Evolutionary conservation across 2,113 vertebrate genomes (phyloP).

Genomic region (Rhabdomys dilectus): DNA sequence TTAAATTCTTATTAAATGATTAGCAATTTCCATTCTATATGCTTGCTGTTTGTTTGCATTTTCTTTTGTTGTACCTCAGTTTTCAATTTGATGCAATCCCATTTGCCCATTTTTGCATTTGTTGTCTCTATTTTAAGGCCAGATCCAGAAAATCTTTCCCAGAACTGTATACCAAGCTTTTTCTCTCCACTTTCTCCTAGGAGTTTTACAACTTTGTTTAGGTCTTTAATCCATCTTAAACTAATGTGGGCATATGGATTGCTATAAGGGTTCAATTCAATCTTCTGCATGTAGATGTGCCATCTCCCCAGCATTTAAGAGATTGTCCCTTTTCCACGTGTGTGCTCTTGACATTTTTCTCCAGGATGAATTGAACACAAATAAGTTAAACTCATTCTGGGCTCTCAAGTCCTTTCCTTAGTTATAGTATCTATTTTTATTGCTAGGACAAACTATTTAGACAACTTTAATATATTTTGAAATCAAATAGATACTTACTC

Average conservation of each 20-base stretch:
- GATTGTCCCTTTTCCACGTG: neutral
- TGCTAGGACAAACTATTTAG: neutral
- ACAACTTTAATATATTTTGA: neutral
- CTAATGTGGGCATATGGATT: neutral
- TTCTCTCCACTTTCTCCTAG: neutral
- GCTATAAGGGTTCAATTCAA: neutral
- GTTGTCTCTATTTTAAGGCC: neutral
- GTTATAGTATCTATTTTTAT: neutral
- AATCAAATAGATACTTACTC: neutral
- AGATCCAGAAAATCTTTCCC: neutral
- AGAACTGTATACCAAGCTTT: neutral
- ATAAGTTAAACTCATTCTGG: neutral
- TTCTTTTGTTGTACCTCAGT: neutral
- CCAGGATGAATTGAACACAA: neutral
- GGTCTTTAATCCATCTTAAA: neutral
- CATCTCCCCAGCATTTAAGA: neutral
- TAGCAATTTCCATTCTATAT: neutral
- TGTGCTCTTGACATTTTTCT: neutral
- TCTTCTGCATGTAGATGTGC: neutral
- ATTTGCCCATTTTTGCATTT: neutral
- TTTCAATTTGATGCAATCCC: neutral
- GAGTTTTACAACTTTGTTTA: neutral
- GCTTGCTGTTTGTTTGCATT: neutral
- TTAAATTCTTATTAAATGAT: neutral
- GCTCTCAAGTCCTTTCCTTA: neutral